Percentiles rank a stretch among this genome's conserved stretches.
These are phyloP conservation scores for Seriola quinqueradiata DNA, from an alignment of 2,113 vertebrate species.

Conservation along the genomic window DNA sequence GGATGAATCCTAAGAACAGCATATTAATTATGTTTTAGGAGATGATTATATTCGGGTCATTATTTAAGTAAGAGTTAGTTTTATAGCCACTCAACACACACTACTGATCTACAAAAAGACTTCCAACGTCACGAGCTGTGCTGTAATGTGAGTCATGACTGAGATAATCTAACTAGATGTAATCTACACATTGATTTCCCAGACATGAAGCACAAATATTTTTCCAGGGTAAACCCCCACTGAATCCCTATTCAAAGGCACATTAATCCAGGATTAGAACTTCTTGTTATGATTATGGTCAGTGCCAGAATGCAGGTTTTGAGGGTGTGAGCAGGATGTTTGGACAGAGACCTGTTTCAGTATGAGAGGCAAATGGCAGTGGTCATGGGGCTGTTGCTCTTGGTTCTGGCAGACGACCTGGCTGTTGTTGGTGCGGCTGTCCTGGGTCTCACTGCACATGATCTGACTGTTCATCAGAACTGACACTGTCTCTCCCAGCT, in stretches of 20 bases:
- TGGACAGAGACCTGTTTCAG: constrained; percentile 92
- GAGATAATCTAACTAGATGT: constrained; percentile 58
- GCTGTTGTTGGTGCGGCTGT: constrained; percentile 55
- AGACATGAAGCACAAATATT: constrained; percentile 79
- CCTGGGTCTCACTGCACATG: constrained; percentile 65
- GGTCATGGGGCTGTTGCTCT: constrained; percentile 74
- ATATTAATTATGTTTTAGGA: neutral
- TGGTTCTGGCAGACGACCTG: constrained; percentile 66
- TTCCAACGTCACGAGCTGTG: constrained; percentile 31
- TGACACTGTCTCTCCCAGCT: constrained; percentile 87
- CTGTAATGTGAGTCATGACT: constrained; percentile 50
- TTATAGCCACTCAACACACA: constrained; percentile 15
- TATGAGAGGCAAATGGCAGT: constrained; percentile 89
- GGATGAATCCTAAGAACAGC: neutral
- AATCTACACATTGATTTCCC: constrained; percentile 74
- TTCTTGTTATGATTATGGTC: constrained; percentile 69
- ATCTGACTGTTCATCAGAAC: constrained; percentile 88
- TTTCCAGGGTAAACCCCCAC: constrained; percentile 62
- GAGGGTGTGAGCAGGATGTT: constrained; percentile 75
- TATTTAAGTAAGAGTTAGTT: constrained; percentile 1
- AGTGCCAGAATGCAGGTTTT: constrained; percentile 59
- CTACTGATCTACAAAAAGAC: constrained; percentile 4
- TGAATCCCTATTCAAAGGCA: constrained; percentile 69
- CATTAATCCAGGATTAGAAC: constrained; percentile 77
- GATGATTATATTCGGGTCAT: constrained; percentile 8